phyloP scores from a whole-genome alignment of 2,888 invertebrate genomes.

The Megalurothrips usitatus region DNA sequence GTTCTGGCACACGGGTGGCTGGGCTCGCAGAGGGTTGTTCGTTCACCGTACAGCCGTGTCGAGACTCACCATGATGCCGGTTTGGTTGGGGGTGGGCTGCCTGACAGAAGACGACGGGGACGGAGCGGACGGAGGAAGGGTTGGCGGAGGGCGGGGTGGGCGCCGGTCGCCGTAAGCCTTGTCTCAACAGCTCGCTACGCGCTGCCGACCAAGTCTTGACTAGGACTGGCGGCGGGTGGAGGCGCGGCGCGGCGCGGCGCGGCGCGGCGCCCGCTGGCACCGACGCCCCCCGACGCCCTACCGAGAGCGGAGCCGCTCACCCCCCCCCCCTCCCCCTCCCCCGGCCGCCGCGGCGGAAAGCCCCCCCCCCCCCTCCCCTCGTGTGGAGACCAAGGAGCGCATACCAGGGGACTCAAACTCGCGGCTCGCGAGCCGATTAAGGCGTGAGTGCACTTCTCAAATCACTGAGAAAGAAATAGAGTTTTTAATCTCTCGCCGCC shows the following conservation, averaged over 20 bases:
- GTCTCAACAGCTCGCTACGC: conserved; percentile 18
- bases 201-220: conserved; percentile 10
- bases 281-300: neutral
- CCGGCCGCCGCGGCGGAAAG: neutral
- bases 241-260: neutral
- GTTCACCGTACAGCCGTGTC: too few species aligned
- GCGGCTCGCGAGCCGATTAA: too few species aligned
- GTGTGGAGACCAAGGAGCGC: neutral
- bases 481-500: too few species aligned
- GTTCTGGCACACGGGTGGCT: too few species aligned
- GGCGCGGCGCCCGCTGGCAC: neutral
- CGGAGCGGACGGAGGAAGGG: neutral
- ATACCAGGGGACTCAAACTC: too few species aligned
- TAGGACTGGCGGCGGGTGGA: neutral
- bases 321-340: neutral
- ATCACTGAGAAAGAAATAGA: too few species aligned
- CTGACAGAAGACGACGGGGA: too few species aligned
- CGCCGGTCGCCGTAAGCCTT: neutral
- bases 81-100: too few species aligned
- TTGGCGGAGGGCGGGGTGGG: neutral
- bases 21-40: too few species aligned
- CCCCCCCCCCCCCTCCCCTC: neutral
- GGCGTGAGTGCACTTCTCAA: too few species aligned
- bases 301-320: neutral
- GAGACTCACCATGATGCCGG: too few species aligned